Evolutionary conservation across 2,113 vertebrate species (phyloP), one percentile per base, ranked within the genome.

Genomic region (Myiagra hebetior): DNA sequence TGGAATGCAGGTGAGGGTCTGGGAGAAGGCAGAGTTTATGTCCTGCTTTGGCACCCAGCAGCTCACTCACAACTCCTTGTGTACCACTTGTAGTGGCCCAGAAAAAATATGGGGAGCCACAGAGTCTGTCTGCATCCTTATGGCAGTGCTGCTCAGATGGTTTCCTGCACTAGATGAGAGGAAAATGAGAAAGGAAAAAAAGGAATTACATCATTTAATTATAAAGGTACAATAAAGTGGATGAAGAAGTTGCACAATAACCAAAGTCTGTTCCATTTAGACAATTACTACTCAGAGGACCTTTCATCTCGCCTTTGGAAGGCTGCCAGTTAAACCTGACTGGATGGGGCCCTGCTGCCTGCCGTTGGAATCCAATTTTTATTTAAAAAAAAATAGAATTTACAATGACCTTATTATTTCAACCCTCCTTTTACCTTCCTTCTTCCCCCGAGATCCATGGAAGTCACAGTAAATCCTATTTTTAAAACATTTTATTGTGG

Each of bases 191-290:
- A 86, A 53, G 62, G 10, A n/a, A 78, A 41, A 65, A 85, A 83
- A 84, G 31, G 15, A 85, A 93, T 95, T 35, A 19, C 69, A 87
- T 95, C 26, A 93, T 94, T 96, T 95, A 80, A 95, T 97, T 97
- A 80, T 77, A 95, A 87, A 97, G 70, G 46, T 96, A 87, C 86
- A 85, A 84, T 96, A 83, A 95, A 95, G 82, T 75, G 89, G 67
- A 95, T 67, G 68, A 76, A 86, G 93, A 95, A 94, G 89, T 83
- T 83, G 59, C 80, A 73, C 70, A 77, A 85, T 80, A 96, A 91
- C 72, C 33, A 46, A 60, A 91, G 88, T 87, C 80, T 85, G 39
- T 85, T 97, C 87, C 92, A 92, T 84, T 96, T 95, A 85, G 87
- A 92, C 91, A 83, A 85, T 96, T 91, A 77, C 90, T 79, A 64